Base-by-base conservation (phyloP, 1,140 invertebrate species). In the Sinella curviseta region DNA sequence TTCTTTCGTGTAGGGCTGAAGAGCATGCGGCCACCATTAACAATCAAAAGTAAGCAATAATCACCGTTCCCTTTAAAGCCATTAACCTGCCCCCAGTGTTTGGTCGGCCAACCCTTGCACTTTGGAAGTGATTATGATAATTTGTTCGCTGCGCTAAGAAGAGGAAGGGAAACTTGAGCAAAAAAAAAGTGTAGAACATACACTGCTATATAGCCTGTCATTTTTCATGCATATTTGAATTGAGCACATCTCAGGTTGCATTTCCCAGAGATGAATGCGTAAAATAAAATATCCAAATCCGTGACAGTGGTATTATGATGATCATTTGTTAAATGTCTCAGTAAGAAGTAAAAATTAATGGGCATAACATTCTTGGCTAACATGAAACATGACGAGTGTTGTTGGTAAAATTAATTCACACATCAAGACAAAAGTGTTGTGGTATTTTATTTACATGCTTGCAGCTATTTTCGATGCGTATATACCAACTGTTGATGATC, bases 21-120 rank as follows among this genome's bases (percentile, higher is more conserved):
- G 65, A 31, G 65, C 65, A 70, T 70, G 65, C 31, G 65, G 65
- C 65, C 65, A 70, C 65, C 31, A 31, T 30, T 70, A 70, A 70
- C 65, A 70, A 70, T 70, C 65, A 70, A 33, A 70, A 70, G 65
- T 70, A 70, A 70, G 26, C 26, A 70, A 70, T 65, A 16, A 26
- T 65, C 16, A 65, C 26, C 65, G 31, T 31, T 8, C 26, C 57
- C 3, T 70, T 70, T 24, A 70, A 30, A 31, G 31, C 65, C 31
- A 70, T 70, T 70, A 70, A 70, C 65, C 65, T 70, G 65, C 31
- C 31, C 8, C 65, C 26, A 31, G 65, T 48, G 20, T 8, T 70
- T 24, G 65, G 28, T 24, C n/a, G 31, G 31, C 31, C 28, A 70
- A 33, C 65, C 65, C 65, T 70, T 33, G 30, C 24, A 33, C 24